Evolutionary conservation across 2,797 vertebrate genomes (phyloP).

Genomic region (Cynopterus sphinx): DNA sequence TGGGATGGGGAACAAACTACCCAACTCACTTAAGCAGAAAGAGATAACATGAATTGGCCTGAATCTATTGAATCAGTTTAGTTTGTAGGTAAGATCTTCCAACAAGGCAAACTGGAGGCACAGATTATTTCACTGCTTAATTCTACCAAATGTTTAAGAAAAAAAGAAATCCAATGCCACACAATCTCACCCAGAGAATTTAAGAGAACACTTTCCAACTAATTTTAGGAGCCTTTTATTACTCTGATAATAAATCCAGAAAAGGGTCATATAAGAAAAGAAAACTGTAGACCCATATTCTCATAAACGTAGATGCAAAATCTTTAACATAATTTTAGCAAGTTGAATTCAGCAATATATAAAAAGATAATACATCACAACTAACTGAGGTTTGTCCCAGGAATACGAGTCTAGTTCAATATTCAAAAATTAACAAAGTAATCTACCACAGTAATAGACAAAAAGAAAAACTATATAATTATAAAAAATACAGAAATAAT

Average conservation of each 20-base stretch:
- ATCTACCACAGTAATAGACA: neutral
- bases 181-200: neutral
- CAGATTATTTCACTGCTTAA: neutral
- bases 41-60: neutral
- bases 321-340: neutral
- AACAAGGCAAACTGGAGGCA: neutral
- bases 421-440: conserved; percentile 12
- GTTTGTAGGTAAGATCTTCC: neutral
- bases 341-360: neutral
- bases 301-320: conserved; percentile 4
- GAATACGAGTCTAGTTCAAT: neutral
- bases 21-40: neutral
- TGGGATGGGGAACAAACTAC: neutral
- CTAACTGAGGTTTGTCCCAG: neutral
- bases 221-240: neutral
- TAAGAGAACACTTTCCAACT: neutral
- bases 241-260: neutral
- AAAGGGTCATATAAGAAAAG: neutral
- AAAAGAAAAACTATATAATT: neutral
- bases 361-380: neutral
- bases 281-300: neutral
- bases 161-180: neutral
- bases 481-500: neutral
- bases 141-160: neutral
- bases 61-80: neutral